Base-by-base conservation (phyloP, 2,797 vertebrate genomes). In the Pyrocephalus nanus region DNA sequence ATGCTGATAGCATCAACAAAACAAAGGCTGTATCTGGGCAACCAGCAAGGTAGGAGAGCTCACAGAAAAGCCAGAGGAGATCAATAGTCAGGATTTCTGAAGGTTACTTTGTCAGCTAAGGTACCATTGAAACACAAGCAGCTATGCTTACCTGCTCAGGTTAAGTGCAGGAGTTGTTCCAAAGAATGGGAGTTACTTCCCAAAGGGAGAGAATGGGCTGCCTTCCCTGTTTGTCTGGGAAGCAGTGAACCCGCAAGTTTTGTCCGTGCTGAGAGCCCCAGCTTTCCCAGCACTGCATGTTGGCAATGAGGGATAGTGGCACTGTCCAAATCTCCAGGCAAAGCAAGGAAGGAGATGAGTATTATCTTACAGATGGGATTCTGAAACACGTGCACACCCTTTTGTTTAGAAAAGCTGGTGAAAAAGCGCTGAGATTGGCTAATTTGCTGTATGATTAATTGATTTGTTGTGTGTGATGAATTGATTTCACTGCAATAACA, bases 1-100 rank as follows among this genome's bases (percentile, higher is more conserved):
- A 90, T 54, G 76, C 79, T 86, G 82, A 69, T 58, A 90, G 19
- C 82, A 78, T 78, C 85, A 38, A 26, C 62, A 43, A 51, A 54
- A 64, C 91, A 80, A 74, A 43, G 69, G 45, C 85, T 90, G 90
- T 86, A 32, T 77, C 94, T 91, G 82, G 65, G 94, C 88, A 95
- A 88, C 12, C 0, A 65, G 3, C 43, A 65, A 50, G 72, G 54
- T 3, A 86, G 34, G 58, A 87, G 18, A 94, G 58, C 54, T 87
- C 58, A 66, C 38, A 70, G 92, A 84, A 95, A 90, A 94, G 36
- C 32, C 51, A 65, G 70, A 3, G 6, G 82, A 81, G 76, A 86
- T 94, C 54, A 86, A 84, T 4, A 69, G 47, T 36, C 79, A 58
- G 82, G 79, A 78, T 88, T 93, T 92, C 62, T 92, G 82, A 90